These are phyloP conservation scores for Galaxias olidus DNA, from an alignment of 2,797 vertebrate species.

Conservation along the genomic window DNA sequence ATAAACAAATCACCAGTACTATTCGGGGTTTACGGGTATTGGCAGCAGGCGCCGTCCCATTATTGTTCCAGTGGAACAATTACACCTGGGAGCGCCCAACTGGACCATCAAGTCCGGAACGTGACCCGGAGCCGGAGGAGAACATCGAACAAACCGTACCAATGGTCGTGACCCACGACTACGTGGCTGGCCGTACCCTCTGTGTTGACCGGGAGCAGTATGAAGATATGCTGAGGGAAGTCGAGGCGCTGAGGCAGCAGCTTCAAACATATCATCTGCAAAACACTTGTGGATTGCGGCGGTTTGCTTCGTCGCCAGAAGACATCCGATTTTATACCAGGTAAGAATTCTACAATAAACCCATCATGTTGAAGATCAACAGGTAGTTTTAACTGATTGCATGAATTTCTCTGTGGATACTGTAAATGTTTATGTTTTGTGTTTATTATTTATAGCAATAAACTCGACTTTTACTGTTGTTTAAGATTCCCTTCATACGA, in stretches of 20 bases:
- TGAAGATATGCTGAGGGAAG: slow-evolving; percentile 10
- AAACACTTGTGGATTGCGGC: too few relatives aligned
- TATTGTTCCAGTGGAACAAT: neutral
- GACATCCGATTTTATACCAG: too few relatives aligned
- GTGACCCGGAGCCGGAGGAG: neutral
- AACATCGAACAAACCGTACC: too few relatives aligned
- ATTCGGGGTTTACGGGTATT: neutral
- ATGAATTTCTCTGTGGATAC: too few relatives aligned
- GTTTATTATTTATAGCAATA: neutral
- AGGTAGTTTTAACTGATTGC: neutral
- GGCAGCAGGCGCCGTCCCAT: neutral
- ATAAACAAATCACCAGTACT: too few relatives aligned
- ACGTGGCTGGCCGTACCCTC: neutral
- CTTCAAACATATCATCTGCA: slow-evolving; percentile 1
- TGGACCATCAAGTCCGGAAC: slow-evolving; percentile 9
- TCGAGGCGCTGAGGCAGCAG: slow-evolving; percentile 16
- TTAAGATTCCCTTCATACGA: slow-evolving; percentile 3
- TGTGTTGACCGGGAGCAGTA: slow-evolving; percentile 12
- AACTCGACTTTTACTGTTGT: neutral
- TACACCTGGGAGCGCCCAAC: slow-evolving; percentile 15
- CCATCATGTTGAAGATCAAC: neutral
- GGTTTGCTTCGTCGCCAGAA: slow-evolving; percentile 1
- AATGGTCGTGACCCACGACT: slow-evolving; percentile 7
- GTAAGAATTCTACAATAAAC: too few relatives aligned
- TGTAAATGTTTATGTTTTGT: neutral